These are phyloP conservation scores for Excalfactoria chinensis DNA, from an alignment of 2,113 vertebrate genomes.

Conservation along the genomic window DNA sequence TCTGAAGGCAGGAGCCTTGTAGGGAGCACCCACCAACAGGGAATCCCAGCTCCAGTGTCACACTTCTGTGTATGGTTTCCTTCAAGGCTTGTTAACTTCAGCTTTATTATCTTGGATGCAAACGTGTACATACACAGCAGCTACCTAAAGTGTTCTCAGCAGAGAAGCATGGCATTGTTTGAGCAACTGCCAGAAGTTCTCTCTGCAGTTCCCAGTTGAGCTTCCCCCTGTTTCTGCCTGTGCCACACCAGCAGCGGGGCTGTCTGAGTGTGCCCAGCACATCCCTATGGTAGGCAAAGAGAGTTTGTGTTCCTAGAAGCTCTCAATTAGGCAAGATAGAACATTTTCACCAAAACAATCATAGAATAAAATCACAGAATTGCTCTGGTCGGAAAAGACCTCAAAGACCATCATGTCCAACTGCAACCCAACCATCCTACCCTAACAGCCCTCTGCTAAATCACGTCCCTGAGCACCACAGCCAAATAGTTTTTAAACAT, in stretches of 20 bases:
- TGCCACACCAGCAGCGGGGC: neutral
- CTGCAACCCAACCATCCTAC: no score
- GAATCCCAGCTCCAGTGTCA: fast-evolving
- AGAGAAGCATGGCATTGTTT: neutral
- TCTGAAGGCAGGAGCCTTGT: fast-evolving
- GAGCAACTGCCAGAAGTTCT: neutral
- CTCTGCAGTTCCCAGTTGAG: fast-evolving
- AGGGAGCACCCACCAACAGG: no score
- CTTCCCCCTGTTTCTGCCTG: neutral
- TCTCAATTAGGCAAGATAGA: neutral
- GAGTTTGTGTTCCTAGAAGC: neutral
- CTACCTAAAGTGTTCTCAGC: neutral
- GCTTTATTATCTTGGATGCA: neutral
- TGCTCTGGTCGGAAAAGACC: no score
- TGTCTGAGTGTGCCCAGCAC: fast-evolving
- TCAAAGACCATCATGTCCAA: no score
- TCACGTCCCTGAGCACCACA: no score
- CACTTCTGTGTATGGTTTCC: fast-evolving
- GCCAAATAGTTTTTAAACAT: no score
- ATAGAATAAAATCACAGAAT: no score
- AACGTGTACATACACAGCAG: neutral
- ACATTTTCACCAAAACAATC: neutral
- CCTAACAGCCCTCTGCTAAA: no score
- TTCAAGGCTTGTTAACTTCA: neutral
- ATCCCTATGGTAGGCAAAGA: fast-evolving